phyloP scores from a whole-genome alignment of 2,888 invertebrate genomes.

The Neoitamus cyanurus region DNA sequence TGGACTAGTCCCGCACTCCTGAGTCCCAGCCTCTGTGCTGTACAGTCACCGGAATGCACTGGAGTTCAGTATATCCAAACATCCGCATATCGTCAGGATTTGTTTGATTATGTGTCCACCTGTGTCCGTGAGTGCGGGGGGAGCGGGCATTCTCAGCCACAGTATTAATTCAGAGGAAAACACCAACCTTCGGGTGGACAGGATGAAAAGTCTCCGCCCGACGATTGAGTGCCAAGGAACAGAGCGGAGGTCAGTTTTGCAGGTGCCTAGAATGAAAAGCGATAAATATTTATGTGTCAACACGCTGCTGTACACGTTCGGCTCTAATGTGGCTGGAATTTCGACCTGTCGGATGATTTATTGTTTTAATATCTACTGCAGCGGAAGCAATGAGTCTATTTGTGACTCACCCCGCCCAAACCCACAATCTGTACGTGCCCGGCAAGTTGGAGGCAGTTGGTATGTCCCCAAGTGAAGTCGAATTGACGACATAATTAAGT shows the following conservation, averaged over 20 bases:
- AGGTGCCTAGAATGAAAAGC: slow-evolving; percentile 24
- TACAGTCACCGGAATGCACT: neutral
- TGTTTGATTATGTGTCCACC: slow-evolving; percentile 42
- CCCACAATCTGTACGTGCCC: slow-evolving; percentile 16
- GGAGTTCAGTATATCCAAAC: slow-evolving; percentile 10
- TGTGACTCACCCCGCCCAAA: neutral
- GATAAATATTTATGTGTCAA: slow-evolving; percentile 48
- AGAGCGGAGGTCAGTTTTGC: slow-evolving; percentile 9
- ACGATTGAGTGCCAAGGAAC: slow-evolving; percentile 35
- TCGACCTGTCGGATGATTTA: slow-evolving; percentile 46
- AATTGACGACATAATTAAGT: slow-evolving; percentile 37
- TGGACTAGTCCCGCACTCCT: neutral
- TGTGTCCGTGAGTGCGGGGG: slow-evolving; percentile 3
- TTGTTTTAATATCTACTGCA: slow-evolving; percentile 47
- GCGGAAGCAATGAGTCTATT: slow-evolving; percentile 42
- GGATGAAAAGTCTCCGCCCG: slow-evolving; percentile 30
- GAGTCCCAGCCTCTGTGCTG: neutral
- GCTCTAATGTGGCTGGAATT: slow-evolving; percentile 41
- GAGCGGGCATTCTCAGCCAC: neutral
- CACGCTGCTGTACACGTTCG: slow-evolving; percentile 43
- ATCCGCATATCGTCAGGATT: slow-evolving; percentile 41
- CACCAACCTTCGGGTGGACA: slow-evolving; percentile 20
- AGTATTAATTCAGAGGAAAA: slow-evolving; percentile 30
- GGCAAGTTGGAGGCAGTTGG: neutral
- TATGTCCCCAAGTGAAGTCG: neutral